Evolutionary conservation across 2,113 vertebrate genomes (phyloP).

Genomic region (Brienomyrus brachyistius): DNA sequence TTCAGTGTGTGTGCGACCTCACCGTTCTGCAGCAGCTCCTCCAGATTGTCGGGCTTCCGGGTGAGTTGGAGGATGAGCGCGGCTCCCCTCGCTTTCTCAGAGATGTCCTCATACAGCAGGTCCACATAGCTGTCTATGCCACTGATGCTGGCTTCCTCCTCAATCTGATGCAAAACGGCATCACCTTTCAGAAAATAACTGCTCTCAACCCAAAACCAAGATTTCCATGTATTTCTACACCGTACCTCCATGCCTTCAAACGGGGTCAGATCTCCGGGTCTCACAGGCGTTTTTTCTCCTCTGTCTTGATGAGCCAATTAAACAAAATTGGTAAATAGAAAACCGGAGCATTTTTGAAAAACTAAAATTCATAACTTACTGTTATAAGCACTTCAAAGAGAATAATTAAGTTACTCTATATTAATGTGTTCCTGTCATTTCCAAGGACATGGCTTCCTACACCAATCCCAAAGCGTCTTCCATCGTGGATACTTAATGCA

Average conservation of each 20-base stretch:
- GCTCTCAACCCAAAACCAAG: not conserved
- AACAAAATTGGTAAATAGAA: not conserved
- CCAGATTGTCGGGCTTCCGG: conserved; percentile 75
- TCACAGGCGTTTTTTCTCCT: not conserved
- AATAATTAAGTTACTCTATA: too few relatives aligned
- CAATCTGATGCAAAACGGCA: not conserved
- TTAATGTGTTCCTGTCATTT: too few relatives aligned
- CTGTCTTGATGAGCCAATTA: not conserved
- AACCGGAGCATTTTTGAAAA: not conserved
- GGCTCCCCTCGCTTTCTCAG: conserved; percentile 72
- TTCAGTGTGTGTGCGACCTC: conserved; percentile 13
- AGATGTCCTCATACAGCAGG: conserved; percentile 82
- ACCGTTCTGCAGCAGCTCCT: conserved; percentile 84
- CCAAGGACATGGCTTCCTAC: not conserved
- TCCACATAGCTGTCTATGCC: conserved; percentile 86
- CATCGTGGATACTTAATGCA: not conserved
- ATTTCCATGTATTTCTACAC: not conserved
- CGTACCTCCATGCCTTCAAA: not conserved
- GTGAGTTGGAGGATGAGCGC: conserved; percentile 83
- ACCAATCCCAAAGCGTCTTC: not conserved
- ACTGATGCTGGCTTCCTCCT: conserved; percentile 24
- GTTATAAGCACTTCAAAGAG: not conserved
- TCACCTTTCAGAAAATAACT: not conserved
- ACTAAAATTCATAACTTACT: not conserved
- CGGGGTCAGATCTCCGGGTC: not conserved